A percentile compares a stretch with the other conserved stretches of the same genome.
These are phyloP conservation scores for Hyposoter dolosus DNA, from an alignment of 2,888 invertebrate species.

Conservation along the genomic window DNA sequence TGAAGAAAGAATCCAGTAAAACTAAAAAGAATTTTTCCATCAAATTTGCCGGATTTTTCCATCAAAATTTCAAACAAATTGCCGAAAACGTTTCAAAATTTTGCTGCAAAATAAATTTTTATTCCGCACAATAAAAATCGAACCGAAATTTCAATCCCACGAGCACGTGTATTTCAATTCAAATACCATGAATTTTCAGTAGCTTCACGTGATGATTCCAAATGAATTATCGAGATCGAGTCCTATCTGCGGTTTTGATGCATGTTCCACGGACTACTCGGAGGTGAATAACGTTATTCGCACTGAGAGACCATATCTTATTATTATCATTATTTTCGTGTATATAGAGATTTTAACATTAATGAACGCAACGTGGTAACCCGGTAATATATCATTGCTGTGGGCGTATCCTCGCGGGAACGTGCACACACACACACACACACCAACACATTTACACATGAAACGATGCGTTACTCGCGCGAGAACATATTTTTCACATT, in stretches of 20 bases:
- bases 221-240: constrained; percentile 64
- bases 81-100: too few species aligned
- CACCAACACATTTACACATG: not conserved
- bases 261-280: constrained; percentile 28
- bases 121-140: too few species aligned
- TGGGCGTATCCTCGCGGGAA: constrained; percentile 66
- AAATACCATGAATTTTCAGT: constrained; percentile 11
- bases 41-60: too few species aligned
- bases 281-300: constrained; percentile 58
- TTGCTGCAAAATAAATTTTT: too few species aligned
- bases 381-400: constrained; percentile 66
- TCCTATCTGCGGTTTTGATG: constrained; percentile 39
- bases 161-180: too few species aligned
- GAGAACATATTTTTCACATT: constrained; percentile 67
- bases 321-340: not conserved
- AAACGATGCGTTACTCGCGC: constrained; percentile 54
- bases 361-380: constrained; percentile 65
- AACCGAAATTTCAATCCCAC: too few species aligned
- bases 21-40: too few species aligned
- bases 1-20: constrained; percentile 34
- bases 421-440: constrained; percentile 9
- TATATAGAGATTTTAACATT: constrained; percentile 53
- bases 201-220: constrained; percentile 14
- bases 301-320: constrained; percentile 23
- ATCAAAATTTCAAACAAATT: too few species aligned